Evolutionary conservation across 2,113 vertebrate genomes (phyloP), one percentile per base, ranked within the genome.

Genomic region (Cochlearius cochlearius): DNA sequence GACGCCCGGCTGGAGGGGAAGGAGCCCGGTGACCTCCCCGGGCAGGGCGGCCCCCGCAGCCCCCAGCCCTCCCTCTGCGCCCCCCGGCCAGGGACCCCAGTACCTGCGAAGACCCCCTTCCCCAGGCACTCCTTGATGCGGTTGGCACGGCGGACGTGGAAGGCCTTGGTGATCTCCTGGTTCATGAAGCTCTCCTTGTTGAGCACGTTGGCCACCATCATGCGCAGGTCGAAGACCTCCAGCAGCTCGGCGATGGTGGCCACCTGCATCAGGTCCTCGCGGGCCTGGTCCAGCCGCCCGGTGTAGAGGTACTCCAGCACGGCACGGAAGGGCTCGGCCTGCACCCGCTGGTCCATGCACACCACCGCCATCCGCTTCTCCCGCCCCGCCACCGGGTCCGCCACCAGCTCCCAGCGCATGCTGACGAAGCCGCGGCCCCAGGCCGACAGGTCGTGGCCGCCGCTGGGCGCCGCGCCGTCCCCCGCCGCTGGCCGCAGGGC

Each of bases 101-200:
- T 98, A 99, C 99, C 99, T 89, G 99, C 98, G 3, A 99, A 99
- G 49, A 98, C 98, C 3, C 99, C 99, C 93, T 98, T 99, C 90
- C 90, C 98, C 91, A 99, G 98, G 93, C 98, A 98, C 98, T 99
- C 99, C 97, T 99, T 99, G 98, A 99, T 98, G 88, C 99, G 98
- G 97, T 99, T 99, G 97, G 99, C 98, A 9, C 99, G 98, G 53
- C 99, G 98, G 50, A 99, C 98, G 1, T 99, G 99, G 97, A 99
- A 99, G 83, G 99, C 99, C 97, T 99, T 99, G 94, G 99, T 99
- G 97, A 99, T 99, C 97, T 99, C 99, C 96, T 98, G 98, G 97
- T 99, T 99, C 99, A 99, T 99, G 98, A 99, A 99, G 96, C 99
- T 99, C 96, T 99, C 99, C 92, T 98, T 98, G 98, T 99, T 99